phyloP scores from a whole-genome alignment of 2,113 vertebrate species.

The Pipra filicauda region DNA sequence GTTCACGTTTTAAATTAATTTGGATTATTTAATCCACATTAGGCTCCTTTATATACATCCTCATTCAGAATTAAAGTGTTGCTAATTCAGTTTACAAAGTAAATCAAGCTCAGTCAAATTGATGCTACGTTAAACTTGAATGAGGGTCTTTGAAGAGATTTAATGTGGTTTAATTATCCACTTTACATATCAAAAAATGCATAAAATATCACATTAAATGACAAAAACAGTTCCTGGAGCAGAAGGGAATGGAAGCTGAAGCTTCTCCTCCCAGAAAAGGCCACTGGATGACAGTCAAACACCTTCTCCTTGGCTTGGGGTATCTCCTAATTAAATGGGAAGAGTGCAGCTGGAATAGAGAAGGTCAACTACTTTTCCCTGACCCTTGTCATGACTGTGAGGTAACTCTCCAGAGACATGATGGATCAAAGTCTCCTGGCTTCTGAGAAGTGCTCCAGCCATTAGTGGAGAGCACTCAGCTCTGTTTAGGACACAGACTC shows the following conservation, averaged over 20 bases:
- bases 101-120: constrained; percentile 56
- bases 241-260: not conserved
- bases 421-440: not conserved
- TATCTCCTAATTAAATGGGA: not conserved
- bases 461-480: not conserved
- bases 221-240: not conserved
- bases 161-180: constrained; percentile 54
- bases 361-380: not conserved
- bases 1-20: constrained; percentile 16
- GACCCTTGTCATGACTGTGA: not conserved
- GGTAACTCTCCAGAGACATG: not conserved
- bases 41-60: not conserved
- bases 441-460: not conserved
- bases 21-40: constrained; percentile 65
- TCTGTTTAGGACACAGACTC: not conserved
- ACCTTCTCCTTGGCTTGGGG: not conserved
- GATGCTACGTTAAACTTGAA: constrained; percentile 40
- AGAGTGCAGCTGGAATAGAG: not conserved
- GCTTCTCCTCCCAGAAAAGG: not conserved
- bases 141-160: constrained; percentile 39
- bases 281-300: not conserved
- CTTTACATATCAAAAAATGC: constrained; percentile 52
- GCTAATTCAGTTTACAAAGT: constrained; percentile 57
- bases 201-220: constrained; percentile 16
- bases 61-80: constrained; percentile 12